Evolutionary conservation across 2,888 invertebrate genomes (phyloP).

Genomic region (Galeruca laticollis): DNA sequence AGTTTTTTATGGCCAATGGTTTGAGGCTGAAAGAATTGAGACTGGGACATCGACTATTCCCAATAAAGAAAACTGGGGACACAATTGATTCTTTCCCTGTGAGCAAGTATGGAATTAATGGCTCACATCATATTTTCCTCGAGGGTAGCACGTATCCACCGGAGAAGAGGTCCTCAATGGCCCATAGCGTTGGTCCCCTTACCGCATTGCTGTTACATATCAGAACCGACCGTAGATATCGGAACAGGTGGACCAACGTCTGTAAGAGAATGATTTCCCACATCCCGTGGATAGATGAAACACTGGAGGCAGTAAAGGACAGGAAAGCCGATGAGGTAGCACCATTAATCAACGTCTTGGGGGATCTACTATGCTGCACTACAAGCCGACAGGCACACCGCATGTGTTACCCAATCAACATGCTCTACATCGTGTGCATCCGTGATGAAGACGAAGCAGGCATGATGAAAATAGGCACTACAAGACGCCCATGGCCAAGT

Average conservation of each 20-base stretch:
- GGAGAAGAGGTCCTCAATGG: neutral
- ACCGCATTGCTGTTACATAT: neutral
- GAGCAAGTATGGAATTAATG: neutral
- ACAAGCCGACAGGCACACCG: neutral
- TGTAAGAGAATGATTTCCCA: neutral
- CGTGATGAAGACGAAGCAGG: no score
- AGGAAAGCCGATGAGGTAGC: neutral
- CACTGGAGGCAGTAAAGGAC: neutral
- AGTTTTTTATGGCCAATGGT: neutral
- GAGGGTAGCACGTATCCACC: neutral
- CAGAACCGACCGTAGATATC: neutral
- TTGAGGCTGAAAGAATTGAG: neutral
- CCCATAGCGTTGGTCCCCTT: neutral
- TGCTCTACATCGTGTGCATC: no score
- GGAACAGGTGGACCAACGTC: neutral
- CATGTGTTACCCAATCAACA: neutral
- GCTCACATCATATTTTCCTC: no score
- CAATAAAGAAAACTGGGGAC: neutral
- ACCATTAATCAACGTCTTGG: neutral
- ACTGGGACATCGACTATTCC: neutral
- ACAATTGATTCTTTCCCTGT: neutral
- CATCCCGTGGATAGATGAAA: neutral
- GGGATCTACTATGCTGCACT: neutral
- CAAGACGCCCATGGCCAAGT: no score
- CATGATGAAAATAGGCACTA: neutral